Evolutionary conservation across 2,888 invertebrate genomes (phyloP).

Genomic region (Pilophorus perplexus): DNA sequence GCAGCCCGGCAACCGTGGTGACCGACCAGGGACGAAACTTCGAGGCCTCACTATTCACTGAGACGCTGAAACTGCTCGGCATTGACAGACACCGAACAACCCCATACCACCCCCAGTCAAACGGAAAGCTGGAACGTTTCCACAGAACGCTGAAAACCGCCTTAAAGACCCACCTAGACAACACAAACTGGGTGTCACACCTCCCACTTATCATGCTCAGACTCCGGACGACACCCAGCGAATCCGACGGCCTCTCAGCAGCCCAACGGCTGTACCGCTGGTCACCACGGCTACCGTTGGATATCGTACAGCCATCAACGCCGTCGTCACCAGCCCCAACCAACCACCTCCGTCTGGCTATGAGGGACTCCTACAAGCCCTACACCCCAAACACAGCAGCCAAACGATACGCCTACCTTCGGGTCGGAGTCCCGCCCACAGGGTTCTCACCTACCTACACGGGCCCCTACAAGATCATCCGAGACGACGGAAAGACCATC

Average conservation of each 20-base stretch:
- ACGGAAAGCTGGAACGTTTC: slow-evolving; percentile 37
- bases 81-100: slow-evolving; percentile 3
- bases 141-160: slow-evolving; percentile 37
- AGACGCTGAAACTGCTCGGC: background rate
- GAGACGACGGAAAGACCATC: too few species aligned
- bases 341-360: too few species aligned
- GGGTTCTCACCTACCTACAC: too few species aligned
- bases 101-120: slow-evolving; percentile 41
- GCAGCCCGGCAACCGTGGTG: background rate
- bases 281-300: background rate
- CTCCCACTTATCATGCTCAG: slow-evolving; percentile 36
- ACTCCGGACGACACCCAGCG: background rate
- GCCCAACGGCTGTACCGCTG: background rate
- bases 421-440: too few species aligned
- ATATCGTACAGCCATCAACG: too few species aligned
- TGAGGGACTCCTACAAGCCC: too few species aligned
- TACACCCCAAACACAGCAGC: too few species aligned
- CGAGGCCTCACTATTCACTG: slow-evolving; percentile 1
- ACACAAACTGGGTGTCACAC: background rate
- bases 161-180: slow-evolving; percentile 18
- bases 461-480: too few species aligned
- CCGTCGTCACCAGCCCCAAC: too few species aligned
- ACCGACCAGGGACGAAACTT: slow-evolving; percentile 24
- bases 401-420: too few species aligned
- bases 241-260: background rate